Base-by-base conservation (phyloP, 2,888 invertebrate species). In the Drosophila barbarae region DNA sequence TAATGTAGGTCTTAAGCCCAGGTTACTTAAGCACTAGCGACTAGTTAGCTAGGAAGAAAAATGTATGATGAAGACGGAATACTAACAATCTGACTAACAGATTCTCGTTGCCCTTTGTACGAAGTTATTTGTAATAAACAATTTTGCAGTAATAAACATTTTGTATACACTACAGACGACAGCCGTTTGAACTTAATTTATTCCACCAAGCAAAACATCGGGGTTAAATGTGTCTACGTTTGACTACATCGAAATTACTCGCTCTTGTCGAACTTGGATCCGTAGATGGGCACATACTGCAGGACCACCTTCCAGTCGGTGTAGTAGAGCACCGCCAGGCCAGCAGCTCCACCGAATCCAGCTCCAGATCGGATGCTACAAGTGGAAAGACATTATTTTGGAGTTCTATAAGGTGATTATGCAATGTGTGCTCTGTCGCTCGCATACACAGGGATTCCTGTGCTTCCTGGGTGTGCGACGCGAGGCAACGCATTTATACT, bases 221-320 rank as follows among this genome's bases (percentile, higher is more conserved):
- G 38, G 18, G 36, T 30, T 47, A 49, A 28, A 23, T 21, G 23
- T 15, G 60, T 15, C 30, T 55, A 18, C 15, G 10, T 13, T 34
- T 9, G 23, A 36, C 38, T 35, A 30, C 3, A 18, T 2, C 13
- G 23, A n/a, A 44, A 9, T 73, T 83, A 88, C 68, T 88, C 89
- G 60, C 79, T 74, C 61, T 91, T 90, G 38, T 91, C 90, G 88
- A 93, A 96, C 89, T 95, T 95, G 70, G 93, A 92, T 76, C 92
- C 91, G 89, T 95, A 95, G 89, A 92, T 94, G 23, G 96, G 96
- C 71, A 96, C 89, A 87, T 93, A 93, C 74, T 93, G 91, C 50
- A 93, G 91, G 70, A 96, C 90, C 51, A 92, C 86, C 89, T 92
- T 94, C 96, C 96, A 96, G 86, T 96, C 96, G 0, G 95, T 95